Conservation (phyloP, 2,113 vertebrate species). For the Rhizomys pruinosus region DNA sequence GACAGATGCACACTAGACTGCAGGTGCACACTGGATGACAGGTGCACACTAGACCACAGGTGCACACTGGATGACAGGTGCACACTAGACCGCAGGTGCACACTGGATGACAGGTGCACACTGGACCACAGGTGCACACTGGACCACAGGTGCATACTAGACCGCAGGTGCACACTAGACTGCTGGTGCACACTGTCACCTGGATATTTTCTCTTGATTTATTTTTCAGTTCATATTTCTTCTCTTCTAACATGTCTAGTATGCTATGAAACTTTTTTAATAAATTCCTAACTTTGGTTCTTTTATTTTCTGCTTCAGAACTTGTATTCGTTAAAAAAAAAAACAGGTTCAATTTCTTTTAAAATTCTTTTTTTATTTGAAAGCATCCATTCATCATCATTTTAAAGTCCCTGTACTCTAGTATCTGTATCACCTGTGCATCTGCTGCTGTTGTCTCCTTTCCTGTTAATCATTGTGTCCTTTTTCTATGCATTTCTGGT, state of each 20-base stretch:
- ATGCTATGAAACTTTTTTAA: not conserved
- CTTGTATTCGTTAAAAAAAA: not conserved
- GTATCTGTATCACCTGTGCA: not conserved
- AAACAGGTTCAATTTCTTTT: not conserved
- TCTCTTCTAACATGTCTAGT: not conserved
- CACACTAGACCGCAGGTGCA: too few relatives aligned
- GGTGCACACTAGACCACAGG: too few relatives aligned
- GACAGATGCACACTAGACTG: too few relatives aligned
- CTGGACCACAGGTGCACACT: too few relatives aligned
- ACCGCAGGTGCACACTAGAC: not conserved
- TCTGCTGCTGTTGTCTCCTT: not conserved
- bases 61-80: too few relatives aligned
- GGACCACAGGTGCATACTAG: too few relatives aligned
- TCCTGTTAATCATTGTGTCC: not conserved
- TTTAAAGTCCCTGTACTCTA: not conserved
- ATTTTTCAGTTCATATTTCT: not conserved
- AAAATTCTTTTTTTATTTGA: not conserved
- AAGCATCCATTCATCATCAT: not conserved
- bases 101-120: too few relatives aligned
- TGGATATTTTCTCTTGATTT: not conserved
- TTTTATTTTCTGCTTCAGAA: not conserved
- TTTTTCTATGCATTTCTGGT: constrained; percentile 11
- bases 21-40: too few relatives aligned
- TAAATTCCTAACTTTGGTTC: not conserved
- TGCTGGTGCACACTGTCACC: not conserved